These are phyloP conservation scores for Danaus plexippus DNA, from an alignment of 1,140 invertebrate genomes.

Conservation along the genomic window DNA sequence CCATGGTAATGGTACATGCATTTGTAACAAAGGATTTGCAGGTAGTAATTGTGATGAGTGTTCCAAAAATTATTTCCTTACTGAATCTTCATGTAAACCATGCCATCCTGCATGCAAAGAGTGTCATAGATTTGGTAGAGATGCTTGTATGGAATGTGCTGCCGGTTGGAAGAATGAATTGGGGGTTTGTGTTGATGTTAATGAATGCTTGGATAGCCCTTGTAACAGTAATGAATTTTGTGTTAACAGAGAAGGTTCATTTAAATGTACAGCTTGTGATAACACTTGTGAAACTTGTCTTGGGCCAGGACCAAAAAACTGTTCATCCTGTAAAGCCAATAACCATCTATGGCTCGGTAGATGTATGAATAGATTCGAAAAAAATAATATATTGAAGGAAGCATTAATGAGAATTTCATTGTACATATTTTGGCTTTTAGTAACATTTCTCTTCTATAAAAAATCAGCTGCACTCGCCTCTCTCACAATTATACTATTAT, in stretches of 20 bases:
- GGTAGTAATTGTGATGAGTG: slow-evolving; percentile 88
- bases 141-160: slow-evolving; percentile 86
- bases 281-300: slow-evolving; percentile 86
- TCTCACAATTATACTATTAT: slow-evolving; percentile 31
- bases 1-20: slow-evolving; percentile 93
- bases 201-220: slow-evolving; percentile 85
- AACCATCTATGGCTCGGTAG: slow-evolving; percentile 37
- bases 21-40: slow-evolving; percentile 87
- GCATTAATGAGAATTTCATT: slow-evolving; percentile 23
- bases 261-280: slow-evolving; percentile 85
- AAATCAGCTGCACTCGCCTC: slow-evolving; percentile 37
- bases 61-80: slow-evolving; percentile 81
- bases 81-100: slow-evolving; percentile 80
- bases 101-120: slow-evolving; percentile 90
- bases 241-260: slow-evolving; percentile 92
- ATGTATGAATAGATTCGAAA: slow-evolving; percentile 36
- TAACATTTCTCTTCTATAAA: slow-evolving; percentile 35
- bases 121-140: slow-evolving; percentile 84
- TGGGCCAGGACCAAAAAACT: slow-evolving; percentile 82
- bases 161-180: slow-evolving; percentile 84
- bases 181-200: slow-evolving; percentile 88
- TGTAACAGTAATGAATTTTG: slow-evolving; percentile 91
- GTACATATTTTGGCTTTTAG: slow-evolving; percentile 37
- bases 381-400: slow-evolving; percentile 8
- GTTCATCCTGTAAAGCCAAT: slow-evolving; percentile 41